These are phyloP conservation scores for Rutilus rutilus DNA, from an alignment of 2,113 vertebrate species.

Conservation along the genomic window DNA sequence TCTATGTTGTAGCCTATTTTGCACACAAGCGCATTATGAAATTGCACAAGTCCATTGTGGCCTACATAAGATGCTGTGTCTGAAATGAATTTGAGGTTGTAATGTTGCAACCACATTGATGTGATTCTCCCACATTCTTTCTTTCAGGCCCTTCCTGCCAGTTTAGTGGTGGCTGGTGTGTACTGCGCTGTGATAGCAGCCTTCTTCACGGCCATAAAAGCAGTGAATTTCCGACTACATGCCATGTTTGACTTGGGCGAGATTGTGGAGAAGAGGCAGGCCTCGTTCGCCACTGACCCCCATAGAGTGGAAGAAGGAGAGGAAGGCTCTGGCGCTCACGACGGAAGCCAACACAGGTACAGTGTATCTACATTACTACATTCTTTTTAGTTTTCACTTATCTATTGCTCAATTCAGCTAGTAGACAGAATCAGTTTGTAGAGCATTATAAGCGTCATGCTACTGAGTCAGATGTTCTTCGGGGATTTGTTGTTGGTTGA, in stretches of 20 bases:
- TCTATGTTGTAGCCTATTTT: neutral
- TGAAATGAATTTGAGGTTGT: neutral
- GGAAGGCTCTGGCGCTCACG: constrained; percentile 72
- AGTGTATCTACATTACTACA: neutral
- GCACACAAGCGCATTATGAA: neutral
- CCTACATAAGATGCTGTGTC: neutral
- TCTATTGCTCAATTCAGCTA: neutral
- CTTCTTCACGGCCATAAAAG: constrained; percentile 87
- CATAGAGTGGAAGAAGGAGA: constrained; percentile 75
- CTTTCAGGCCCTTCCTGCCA: constrained; percentile 85
- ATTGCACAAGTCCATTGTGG: neutral
- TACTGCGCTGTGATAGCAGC: constrained; percentile 86
- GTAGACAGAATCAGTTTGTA: neutral
- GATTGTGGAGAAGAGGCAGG: constrained; percentile 87
- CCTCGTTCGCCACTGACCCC: constrained; percentile 76
- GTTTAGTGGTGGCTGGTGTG: constrained; percentile 80
- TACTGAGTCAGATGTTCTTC: neutral
- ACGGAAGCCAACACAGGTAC: constrained; percentile 76
- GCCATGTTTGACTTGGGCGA: constrained; percentile 91
- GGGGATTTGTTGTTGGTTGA: neutral
- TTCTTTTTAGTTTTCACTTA: neutral
- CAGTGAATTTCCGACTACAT: constrained; percentile 87
- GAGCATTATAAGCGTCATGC: neutral
- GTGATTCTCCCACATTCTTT: constrained; percentile 18
- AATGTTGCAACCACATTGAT: neutral